phyloP scores from a whole-genome alignment of 2,113 vertebrate genomes.

The Apodemus sylvaticus region DNA sequence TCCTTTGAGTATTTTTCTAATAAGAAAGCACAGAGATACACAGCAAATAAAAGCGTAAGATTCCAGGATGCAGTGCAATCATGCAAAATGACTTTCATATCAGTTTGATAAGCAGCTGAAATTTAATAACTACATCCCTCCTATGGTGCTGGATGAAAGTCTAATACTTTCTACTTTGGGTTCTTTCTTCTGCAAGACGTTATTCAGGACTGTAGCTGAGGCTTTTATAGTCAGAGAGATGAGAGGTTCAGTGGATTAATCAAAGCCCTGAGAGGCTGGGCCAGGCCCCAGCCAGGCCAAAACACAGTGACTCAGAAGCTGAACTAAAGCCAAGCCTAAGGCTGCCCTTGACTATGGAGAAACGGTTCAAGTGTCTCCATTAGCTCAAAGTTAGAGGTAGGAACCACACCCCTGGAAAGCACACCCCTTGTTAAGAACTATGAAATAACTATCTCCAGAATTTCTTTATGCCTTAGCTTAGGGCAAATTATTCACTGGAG shows the following conservation, averaged over 20 bases:
- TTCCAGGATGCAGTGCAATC: conserved; percentile 90
- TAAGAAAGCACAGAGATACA: conserved; percentile 89
- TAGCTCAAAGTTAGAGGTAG: conserved; percentile 70
- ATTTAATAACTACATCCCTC: conserved; percentile 92
- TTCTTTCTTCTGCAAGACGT: conserved; percentile 83
- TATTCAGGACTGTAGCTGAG: conserved; percentile 84
- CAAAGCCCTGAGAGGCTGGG: conserved; percentile 68
- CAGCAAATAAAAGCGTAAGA: conserved; percentile 90
- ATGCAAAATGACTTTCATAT: conserved; percentile 92
- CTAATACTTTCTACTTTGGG: conserved; percentile 88
- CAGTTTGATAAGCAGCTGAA: conserved; percentile 92
- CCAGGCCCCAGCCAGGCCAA: conserved; percentile 69
- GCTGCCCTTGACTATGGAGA: conserved; percentile 68
- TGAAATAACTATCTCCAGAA: background rate
- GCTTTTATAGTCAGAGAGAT: conserved; percentile 82
- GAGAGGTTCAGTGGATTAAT: conserved; percentile 80
- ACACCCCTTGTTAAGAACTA: conserved; percentile 36
- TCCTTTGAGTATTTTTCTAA: conserved; percentile 92
- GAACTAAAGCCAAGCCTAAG: conserved; percentile 62
- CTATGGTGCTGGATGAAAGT: conserved; percentile 89
- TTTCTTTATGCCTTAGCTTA: conserved; percentile 39
- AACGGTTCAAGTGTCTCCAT: conserved; percentile 65
- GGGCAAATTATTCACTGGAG: background rate
- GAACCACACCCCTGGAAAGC: conserved; percentile 63
- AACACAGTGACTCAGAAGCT: background rate